Conservation (phyloP, 2,888 invertebrate genomes). For the Hydriomena furcata region DNA sequence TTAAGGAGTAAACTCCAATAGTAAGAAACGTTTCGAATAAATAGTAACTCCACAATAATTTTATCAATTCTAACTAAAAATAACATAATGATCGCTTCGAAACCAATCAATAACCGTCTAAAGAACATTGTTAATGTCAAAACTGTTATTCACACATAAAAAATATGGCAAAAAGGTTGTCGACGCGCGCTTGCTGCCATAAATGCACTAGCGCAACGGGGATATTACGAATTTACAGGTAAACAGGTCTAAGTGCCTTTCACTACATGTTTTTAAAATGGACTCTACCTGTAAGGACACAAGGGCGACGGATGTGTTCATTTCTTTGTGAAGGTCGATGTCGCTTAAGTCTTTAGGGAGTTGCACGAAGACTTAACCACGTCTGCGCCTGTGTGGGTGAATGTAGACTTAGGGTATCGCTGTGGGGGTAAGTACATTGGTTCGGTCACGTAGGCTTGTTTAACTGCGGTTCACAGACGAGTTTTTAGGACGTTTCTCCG, state of each 20-base stretch:
- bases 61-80: neutral
- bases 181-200: slow-evolving; percentile 70
- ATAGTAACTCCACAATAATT: neutral
- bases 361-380: slow-evolving; percentile 60
- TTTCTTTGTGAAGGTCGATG: slow-evolving; percentile 80
- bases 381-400: slow-evolving; percentile 57
- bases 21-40: no score
- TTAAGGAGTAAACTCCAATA: no score
- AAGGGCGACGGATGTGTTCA: slow-evolving; percentile 61
- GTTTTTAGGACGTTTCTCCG: slow-evolving; percentile 57
- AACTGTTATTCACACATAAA: slow-evolving; percentile 61
- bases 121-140: slow-evolving; percentile 45
- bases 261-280: slow-evolving; percentile 39
- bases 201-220: slow-evolving; percentile 82
- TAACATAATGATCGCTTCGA: neutral
- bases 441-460: slow-evolving; percentile 80
- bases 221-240: slow-evolving; percentile 54
- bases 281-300: slow-evolving; percentile 34
- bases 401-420: slow-evolving; percentile 46
- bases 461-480: slow-evolving; percentile 50
- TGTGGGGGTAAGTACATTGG: slow-evolving; percentile 69
- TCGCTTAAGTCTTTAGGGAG: slow-evolving; percentile 50
- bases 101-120: slow-evolving; percentile 26
- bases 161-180: slow-evolving; percentile 73
- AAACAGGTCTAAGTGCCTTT: slow-evolving; percentile 42